Evolutionary conservation across 2,113 vertebrate species (phyloP).

Genomic region (Neotoma lepida): DNA sequence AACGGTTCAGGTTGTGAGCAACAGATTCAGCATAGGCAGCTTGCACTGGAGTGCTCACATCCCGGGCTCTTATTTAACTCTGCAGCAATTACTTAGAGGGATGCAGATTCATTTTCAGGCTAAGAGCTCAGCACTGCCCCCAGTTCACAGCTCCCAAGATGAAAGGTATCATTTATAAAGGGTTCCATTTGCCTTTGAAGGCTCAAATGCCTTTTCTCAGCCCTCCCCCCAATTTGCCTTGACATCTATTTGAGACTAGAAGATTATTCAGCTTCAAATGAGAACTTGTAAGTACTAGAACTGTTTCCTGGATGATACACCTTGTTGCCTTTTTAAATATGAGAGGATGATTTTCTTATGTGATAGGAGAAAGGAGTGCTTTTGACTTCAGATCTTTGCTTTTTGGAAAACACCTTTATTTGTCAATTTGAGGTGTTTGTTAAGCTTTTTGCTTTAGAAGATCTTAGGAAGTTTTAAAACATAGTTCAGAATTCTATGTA

Average conservation of each 20-base stretch:
- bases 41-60: slow-evolving; percentile 1
- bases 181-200: slow-evolving; percentile 63
- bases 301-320: neutral
- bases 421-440: slow-evolving; percentile 50
- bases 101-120: slow-evolving; percentile 69
- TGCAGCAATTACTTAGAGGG: slow-evolving; percentile 56
- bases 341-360: neutral
- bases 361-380: neutral
- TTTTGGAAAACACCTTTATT: slow-evolving; percentile 26
- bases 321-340: neutral
- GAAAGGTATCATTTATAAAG: slow-evolving; percentile 71
- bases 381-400: neutral
- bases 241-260: slow-evolving; percentile 47
- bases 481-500: slow-evolving; percentile 37
- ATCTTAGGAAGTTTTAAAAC: slow-evolving; percentile 60
- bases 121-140: slow-evolving; percentile 64
- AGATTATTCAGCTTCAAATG: slow-evolving; percentile 22
- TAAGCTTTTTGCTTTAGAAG: slow-evolving; percentile 36
- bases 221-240: neutral
- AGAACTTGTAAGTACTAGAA: neutral
- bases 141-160: slow-evolving; percentile 64
- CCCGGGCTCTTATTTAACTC: slow-evolving; percentile 46
- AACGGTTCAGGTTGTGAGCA: slow-evolving; percentile 67
- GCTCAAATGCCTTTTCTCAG: neutral
- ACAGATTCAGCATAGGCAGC: slow-evolving; percentile 4